Base-by-base conservation (phyloP, 2,113 vertebrate genomes). In the Eclectus roratus region DNA sequence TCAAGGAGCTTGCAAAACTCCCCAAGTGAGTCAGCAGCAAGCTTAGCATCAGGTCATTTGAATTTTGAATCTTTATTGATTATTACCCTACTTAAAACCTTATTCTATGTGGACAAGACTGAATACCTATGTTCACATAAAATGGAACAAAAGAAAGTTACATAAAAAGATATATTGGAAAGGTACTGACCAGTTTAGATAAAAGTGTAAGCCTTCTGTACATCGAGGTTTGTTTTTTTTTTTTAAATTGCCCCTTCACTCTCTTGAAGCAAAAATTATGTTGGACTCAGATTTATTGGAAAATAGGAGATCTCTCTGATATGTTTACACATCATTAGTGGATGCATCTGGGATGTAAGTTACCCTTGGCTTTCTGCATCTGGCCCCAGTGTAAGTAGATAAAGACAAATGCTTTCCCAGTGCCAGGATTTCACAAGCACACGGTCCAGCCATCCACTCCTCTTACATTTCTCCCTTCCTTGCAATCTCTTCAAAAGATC, bases 401-500 rank as follows among this genome's bases (percentile, higher is more conserved):
- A 91, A 94, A 89, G 81, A 74, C 69, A 86, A 92, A 94, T 68
- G 46, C 70, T 24, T 78, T 83, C 72, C 66, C 49, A 77, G 2
- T 61, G 91, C 94, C 91, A 86, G 89, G 37, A 94, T 88, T 87
- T 91, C 80, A 91, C 81, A 89, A 72, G 41, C n/a, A 93, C 52
- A n/a, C 5, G 5, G 66, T 74, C 84, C 73, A 92, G 68, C 46
- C 88, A 58, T 91, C 70, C 44, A 29, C 58, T 72, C 24, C 85
- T 86, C 63, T 90, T 70, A 61, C 61, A 87, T 89, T 94, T 92
- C 49, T 93, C 85, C 76, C 49, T 86, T 89, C 31, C 9, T 77
- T 96, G 88, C 79, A 96, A 83, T 61, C n/a, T 97, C 76, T 87
- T 94, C 79, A 94, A 92, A 97, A 93, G 79, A 94, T 65, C 61